Percentiles rank a stretch among this genome's conserved stretches.
Conservation (phyloP, 1,140 invertebrate genomes). For the Hermetia illucens region DNA sequence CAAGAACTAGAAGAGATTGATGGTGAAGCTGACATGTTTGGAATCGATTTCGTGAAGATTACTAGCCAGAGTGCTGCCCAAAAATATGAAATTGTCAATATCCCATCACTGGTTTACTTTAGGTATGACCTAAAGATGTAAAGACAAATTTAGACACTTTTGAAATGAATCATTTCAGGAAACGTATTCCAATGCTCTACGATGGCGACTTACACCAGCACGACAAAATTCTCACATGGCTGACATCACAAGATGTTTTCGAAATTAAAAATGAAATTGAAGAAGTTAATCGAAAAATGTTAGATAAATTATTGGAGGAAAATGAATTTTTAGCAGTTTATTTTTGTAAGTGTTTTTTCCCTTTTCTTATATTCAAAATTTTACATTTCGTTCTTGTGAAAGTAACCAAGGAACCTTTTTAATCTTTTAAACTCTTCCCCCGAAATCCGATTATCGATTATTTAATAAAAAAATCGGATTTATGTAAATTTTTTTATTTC, state of each 20-base stretch:
- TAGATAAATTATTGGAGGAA: constrained; percentile 85
- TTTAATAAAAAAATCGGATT: too few relatives aligned
- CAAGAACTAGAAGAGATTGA: constrained; percentile 85
- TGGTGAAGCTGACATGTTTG: constrained; percentile 82
- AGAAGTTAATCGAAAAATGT: constrained; percentile 89
- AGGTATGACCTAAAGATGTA: constrained; percentile 24
- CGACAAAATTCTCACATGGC: constrained; percentile 72
- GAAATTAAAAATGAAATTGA: constrained; percentile 94
- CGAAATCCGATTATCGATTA: too few relatives aligned
- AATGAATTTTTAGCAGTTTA: constrained; percentile 91
- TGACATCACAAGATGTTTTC: constrained; percentile 89
- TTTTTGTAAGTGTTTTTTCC: constrained; percentile 61
- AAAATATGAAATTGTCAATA: constrained; percentile 65
- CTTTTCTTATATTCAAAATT: too few relatives aligned
- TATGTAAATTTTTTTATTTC: too few relatives aligned
- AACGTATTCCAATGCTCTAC: constrained; percentile 73
- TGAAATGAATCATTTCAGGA: constrained; percentile 28
- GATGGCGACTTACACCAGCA: constrained; percentile 83
- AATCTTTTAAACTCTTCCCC: too few relatives aligned
- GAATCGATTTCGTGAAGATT: constrained; percentile 91
- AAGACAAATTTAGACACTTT: background rate
- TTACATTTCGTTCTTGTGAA: too few relatives aligned
- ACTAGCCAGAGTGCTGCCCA: constrained; percentile 68
- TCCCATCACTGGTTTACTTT: constrained; percentile 81
- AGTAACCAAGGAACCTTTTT: too few relatives aligned